These are phyloP conservation scores for Lepisosteus oculatus DNA, from an alignment of 2,113 vertebrate species.

Conservation along the genomic window DNA sequence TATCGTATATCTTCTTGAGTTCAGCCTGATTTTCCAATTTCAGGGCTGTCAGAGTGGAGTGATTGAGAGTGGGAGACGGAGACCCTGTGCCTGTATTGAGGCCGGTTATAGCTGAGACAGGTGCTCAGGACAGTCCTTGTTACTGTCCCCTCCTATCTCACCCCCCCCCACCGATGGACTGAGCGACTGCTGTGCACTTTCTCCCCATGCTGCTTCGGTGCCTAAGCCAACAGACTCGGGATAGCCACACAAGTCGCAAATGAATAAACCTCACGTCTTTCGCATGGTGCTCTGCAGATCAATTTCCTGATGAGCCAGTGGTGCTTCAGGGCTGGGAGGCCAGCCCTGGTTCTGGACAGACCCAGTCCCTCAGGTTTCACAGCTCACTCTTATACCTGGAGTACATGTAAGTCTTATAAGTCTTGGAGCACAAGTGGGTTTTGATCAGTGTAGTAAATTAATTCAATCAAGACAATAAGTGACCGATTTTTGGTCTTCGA, in stretches of 20 bases:
- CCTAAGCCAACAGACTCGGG: not conserved
- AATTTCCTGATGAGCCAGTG: not conserved
- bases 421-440: no score
- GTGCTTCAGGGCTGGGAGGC: no score
- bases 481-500: no score
- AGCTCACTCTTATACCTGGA: no score
- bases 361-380: no score
- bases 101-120: constrained; percentile 20
- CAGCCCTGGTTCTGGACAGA: no score
- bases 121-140: constrained; percentile 27
- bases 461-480: no score
- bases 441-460: no score
- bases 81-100: constrained; percentile 38
- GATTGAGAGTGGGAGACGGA: constrained; percentile 39
- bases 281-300: not conserved
- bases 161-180: constrained; percentile 17
- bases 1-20: constrained; percentile 47
- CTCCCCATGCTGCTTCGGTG: not conserved
- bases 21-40: constrained; percentile 48
- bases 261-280: not conserved
- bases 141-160: constrained; percentile 20
- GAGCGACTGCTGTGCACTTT: constrained; percentile 9
- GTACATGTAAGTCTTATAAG: no score
- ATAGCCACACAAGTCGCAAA: constrained; percentile 14
- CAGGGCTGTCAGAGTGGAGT: constrained; percentile 44